Conservation (phyloP, 2,888 invertebrate genomes). For the Anarsia innoxiella region DNA sequence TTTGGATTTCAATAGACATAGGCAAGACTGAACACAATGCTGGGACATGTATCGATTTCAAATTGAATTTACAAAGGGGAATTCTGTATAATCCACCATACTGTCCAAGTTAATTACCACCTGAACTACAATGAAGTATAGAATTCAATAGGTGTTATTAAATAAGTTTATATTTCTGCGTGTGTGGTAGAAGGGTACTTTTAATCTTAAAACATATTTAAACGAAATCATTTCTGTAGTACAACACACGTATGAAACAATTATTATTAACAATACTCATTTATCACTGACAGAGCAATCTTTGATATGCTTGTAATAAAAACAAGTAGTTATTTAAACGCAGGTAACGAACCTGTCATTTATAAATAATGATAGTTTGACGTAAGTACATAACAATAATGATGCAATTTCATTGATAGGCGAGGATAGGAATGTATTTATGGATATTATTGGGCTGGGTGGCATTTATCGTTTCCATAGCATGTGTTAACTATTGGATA, state of each 20-base stretch:
- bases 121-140: no score
- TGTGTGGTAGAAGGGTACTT: slow-evolving; percentile 15
- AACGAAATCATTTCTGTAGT: slow-evolving; percentile 31
- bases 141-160: no score
- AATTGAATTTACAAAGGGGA: no score
- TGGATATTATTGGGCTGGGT: slow-evolving; percentile 27
- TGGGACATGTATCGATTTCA: slow-evolving; percentile 15
- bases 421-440: slow-evolving; percentile 17
- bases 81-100: no score
- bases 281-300: slow-evolving; percentile 34
- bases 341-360: slow-evolving; percentile 25
- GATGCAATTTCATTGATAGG: slow-evolving; percentile 25
- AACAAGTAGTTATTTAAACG: slow-evolving; percentile 22
- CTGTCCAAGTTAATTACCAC: no score
- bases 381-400: slow-evolving; percentile 28
- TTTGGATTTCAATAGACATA: slow-evolving; percentile 56
- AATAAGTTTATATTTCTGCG: no score
- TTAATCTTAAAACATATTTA: slow-evolving; percentile 35
- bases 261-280: slow-evolving; percentile 46
- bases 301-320: slow-evolving; percentile 21
- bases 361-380: slow-evolving; percentile 37
- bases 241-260: slow-evolving; percentile 26
- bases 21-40: slow-evolving; percentile 45
- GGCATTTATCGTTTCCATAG: slow-evolving; percentile 27
- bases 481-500: slow-evolving; percentile 26